These are phyloP conservation scores for Syrphus vitripennis DNA, from an alignment of 2,888 invertebrate genomes.

Conservation along the genomic window DNA sequence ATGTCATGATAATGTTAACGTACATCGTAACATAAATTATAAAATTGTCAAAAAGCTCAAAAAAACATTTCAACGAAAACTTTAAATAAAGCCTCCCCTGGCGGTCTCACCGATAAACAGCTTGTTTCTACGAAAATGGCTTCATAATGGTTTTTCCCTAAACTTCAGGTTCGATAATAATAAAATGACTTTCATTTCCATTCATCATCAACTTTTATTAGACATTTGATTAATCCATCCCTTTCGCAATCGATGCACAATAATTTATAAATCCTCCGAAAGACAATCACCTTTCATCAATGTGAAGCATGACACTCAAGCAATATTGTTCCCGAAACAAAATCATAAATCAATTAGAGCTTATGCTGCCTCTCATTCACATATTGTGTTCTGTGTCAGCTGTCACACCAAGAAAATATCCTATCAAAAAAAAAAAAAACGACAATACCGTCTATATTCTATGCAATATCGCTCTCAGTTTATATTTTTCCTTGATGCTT, in stretches of 20 bases:
- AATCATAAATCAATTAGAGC: slow-evolving; percentile 23
- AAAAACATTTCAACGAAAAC: too few species aligned
- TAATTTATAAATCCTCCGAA: background rate
- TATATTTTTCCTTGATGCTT: background rate
- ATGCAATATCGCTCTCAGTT: background rate
- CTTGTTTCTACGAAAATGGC: too few species aligned
- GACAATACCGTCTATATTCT: background rate
- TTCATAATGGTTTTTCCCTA: too few species aligned
- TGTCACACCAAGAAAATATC: slow-evolving; percentile 14
- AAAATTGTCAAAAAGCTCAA: too few species aligned
- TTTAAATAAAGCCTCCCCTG: too few species aligned
- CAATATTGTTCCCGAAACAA: background rate
- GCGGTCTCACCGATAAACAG: too few species aligned
- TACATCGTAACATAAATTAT: too few species aligned
- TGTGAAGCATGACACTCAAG: background rate
- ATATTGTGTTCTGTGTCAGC: background rate
- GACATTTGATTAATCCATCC: background rate
- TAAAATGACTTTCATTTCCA: background rate
- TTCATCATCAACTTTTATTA: background rate
- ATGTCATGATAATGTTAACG: too few species aligned
- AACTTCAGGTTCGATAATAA: too few species aligned
- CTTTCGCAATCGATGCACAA: background rate
- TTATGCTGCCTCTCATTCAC: background rate
- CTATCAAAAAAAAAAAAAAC: slow-evolving; percentile 1
- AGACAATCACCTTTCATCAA: background rate